These are phyloP conservation scores for Anagyrus pseudococci DNA, from an alignment of 2,888 invertebrate genomes.

Conservation along the genomic window DNA sequence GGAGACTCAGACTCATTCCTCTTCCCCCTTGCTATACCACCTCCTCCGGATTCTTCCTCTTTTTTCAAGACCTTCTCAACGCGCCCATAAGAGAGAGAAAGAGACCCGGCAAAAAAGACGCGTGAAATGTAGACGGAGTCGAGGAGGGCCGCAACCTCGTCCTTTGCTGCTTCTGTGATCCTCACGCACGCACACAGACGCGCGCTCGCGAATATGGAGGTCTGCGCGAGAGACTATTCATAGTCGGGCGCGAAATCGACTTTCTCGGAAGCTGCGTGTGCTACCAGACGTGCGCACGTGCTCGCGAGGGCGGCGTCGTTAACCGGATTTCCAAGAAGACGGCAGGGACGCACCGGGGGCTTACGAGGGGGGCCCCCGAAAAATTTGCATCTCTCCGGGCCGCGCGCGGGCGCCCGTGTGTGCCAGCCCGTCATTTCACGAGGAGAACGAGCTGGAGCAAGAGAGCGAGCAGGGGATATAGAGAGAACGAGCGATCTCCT, in stretches of 20 bases:
- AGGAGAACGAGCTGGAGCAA: neutral
- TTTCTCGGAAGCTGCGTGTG: constrained; percentile 14
- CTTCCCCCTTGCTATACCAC: too few species aligned
- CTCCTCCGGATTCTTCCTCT: too few species aligned
- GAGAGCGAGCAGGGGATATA: neutral
- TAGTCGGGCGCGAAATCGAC: constrained; percentile 22
- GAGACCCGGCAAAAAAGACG: constrained; percentile 5
- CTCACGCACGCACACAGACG: too few species aligned
- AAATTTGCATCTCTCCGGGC: constrained; percentile 32
- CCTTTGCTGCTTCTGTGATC: too few species aligned
- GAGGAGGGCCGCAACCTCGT: too few species aligned
- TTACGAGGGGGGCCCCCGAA: constrained; percentile 6
- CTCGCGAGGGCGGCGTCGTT: constrained; percentile 6
- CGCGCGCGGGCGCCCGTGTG: too few species aligned
- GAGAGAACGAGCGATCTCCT: neutral
- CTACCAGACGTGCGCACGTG: neutral
- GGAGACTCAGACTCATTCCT: too few species aligned
- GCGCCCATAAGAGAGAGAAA: too few species aligned
- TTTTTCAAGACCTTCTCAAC: too few species aligned
- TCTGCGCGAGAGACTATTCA: constrained; percentile 22
- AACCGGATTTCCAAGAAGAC: constrained; percentile 26
- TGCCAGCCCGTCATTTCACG: constrained; percentile 22
- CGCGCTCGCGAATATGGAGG: constrained; percentile 23
- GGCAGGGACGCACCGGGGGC: neutral
- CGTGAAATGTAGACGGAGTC: too few species aligned